Base-by-base conservation (phyloP, 2,888 invertebrate species). In the Rhabditoides inermis region DNA sequence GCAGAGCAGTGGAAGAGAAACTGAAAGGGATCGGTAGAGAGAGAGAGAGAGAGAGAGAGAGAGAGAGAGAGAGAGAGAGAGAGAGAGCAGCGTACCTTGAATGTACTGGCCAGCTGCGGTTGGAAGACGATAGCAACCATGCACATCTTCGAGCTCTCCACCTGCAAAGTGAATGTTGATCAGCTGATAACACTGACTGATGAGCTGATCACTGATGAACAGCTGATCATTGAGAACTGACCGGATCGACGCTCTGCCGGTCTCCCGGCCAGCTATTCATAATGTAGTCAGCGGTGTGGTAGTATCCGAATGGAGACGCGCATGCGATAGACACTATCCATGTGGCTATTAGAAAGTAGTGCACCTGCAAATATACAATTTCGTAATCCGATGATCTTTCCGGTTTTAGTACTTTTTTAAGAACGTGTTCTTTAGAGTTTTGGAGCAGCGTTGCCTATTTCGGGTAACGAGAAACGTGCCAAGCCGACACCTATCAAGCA, bases 1-100 rank as follows among this genome's bases (percentile, higher is more conserved):
- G 68, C 68, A 2, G 68, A 65, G 46, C 64, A 61, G 46, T 68
- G 68, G 48, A 68, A 68, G 6, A 68, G 42, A 12, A 56, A 27
- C 64, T 65, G 49, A 37, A 62, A 59, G n/a, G 12, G 52, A 39
- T 32, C n/a, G 22, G 25, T 28, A 30, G 25, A 46, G n/a, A n/a
- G n/a, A n/a, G n/a, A n/a, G n/a, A n/a, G n/a, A n/a, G n/a, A n/a
- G n/a, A n/a, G n/a, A n/a, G n/a, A n/a, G n/a, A n/a, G n/a, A n/a
- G n/a, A n/a, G n/a, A n/a, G n/a, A n/a, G n/a, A n/a, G n/a, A n/a
- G n/a, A n/a, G n/a, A n/a, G n/a, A n/a, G n/a, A n/a, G n/a, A n/a
- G n/a, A n/a, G n/a, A n/a, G n/a, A n/a, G n/a, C 25, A 26, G 41
- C 45, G 15, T 18, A 60, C 60, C 49, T 63, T 57, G 36, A 59